Percentiles rank a stretch among this genome's conserved stretches.
These are phyloP conservation scores for Streptopelia turtur DNA, from an alignment of 2,797 vertebrate species.

Conservation along the genomic window DNA sequence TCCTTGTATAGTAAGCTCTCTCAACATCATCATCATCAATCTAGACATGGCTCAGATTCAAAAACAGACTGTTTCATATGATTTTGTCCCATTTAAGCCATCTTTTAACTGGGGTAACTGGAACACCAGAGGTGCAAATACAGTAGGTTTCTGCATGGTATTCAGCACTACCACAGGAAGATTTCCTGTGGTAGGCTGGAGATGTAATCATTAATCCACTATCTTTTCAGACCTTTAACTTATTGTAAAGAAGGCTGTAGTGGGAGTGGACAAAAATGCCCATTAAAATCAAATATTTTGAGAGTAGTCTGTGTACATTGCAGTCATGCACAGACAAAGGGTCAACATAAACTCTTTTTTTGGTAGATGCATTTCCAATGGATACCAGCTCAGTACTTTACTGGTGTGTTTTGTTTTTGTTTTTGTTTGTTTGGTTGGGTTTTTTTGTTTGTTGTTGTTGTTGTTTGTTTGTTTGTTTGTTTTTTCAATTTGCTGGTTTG, in stretches of 20 bases:
- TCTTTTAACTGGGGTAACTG: not conserved
- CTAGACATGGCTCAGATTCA: not conserved
- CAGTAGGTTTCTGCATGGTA: not conserved
- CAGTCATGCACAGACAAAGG: not conserved
- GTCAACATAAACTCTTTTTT: not conserved
- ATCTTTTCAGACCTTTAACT: not conserved
- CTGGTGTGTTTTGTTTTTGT: rapidly evolving
- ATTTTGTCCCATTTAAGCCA: not conserved
- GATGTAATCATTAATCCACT: not conserved
- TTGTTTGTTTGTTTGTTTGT: too few relatives aligned
- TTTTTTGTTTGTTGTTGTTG: too few relatives aligned
- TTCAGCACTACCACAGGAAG: not conserved
- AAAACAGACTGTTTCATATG: rapidly evolving
- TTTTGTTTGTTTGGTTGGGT: rapidly evolving
- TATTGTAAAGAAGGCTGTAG: not conserved
- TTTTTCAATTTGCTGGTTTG: too few relatives aligned
- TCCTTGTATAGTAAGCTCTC: not conserved
- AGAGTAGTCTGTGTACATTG: not conserved
- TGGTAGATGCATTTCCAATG: not conserved
- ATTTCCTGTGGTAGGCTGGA: not conserved
- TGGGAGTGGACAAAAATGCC: not conserved
- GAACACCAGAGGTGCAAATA: not conserved
- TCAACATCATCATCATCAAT: not conserved
- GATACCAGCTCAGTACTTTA: not conserved
- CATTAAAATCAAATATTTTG: not conserved